Evolutionary conservation across 2,113 vertebrate genomes (phyloP).

Genomic region (rat (Rattus norvegicus)): DNA sequence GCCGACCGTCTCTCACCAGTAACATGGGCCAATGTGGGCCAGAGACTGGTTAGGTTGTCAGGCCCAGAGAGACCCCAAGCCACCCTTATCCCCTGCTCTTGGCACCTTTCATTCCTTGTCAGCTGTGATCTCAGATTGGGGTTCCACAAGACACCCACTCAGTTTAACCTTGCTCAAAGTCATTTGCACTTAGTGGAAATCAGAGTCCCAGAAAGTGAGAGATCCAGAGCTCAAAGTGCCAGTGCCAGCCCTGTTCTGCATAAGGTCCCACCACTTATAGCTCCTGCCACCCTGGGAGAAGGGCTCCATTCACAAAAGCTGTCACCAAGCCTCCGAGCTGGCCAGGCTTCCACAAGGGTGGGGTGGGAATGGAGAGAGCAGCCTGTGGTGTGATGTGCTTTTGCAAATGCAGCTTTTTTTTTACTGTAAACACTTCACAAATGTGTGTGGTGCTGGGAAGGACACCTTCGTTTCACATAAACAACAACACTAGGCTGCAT

Average conservation of each 20-base stretch:
- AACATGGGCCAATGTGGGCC: fast-evolving
- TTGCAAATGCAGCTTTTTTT: conserved; percentile 40
- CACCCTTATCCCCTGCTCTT: not conserved
- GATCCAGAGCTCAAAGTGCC: not conserved
- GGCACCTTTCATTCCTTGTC: not conserved
- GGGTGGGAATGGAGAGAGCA: not conserved
- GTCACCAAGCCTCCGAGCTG: not conserved
- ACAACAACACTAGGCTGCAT: not conserved
- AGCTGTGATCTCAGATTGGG: not conserved
- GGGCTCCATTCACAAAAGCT: not conserved
- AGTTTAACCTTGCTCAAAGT: not conserved
- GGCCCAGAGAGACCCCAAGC: not conserved
- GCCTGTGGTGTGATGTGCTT: conserved; percentile 69
- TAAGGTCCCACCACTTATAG: not conserved
- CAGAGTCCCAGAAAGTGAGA: not conserved
- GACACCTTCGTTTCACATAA: not conserved
- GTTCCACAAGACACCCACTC: not conserved
- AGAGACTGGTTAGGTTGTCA: not conserved
- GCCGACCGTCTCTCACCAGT: not conserved
- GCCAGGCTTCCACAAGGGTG: not conserved
- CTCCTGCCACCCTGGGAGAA: not conserved
- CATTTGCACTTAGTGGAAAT: not conserved
- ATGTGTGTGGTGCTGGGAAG: conserved; percentile 31
- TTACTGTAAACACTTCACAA: conserved; percentile 65
- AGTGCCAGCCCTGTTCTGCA: not conserved